A percentile compares a stretch with the other conserved stretches of the same genome.
These are phyloP conservation scores for Xanthia icteritia DNA, from an alignment of 2,888 invertebrate genomes.

Conservation along the genomic window DNA sequence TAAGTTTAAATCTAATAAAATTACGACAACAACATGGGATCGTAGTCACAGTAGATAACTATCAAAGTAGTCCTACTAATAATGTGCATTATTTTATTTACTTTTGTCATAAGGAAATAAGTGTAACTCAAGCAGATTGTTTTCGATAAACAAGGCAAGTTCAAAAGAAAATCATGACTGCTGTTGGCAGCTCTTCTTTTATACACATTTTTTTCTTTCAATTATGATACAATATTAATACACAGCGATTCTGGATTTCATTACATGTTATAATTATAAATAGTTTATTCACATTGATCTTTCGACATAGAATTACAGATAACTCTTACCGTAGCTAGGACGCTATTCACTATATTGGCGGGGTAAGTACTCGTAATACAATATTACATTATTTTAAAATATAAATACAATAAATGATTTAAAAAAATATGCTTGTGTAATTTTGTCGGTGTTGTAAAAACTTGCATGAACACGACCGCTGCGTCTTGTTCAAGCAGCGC, in stretches of 20 bases:
- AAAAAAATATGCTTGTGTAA: too few relatives aligned
- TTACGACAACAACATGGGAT: not conserved
- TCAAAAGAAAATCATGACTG: not conserved
- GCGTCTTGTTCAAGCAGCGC: too few relatives aligned
- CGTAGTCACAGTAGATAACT: not conserved
- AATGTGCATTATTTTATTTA: conserved; percentile 17
- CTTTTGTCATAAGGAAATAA: not conserved
- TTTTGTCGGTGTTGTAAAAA: too few relatives aligned
- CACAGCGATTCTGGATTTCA: not conserved
- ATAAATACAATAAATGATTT: too few relatives aligned
- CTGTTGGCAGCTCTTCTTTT: not conserved
- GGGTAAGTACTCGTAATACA: not conserved
- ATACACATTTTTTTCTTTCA: not conserved
- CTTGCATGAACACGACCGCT: too few relatives aligned
- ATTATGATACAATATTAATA: not conserved
- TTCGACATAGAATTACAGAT: not conserved
- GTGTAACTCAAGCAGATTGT: not conserved
- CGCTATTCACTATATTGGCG: not conserved
- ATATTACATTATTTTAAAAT: too few relatives aligned
- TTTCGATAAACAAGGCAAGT: not conserved
- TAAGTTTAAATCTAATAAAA: conserved; percentile 10
- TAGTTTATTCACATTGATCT: too few relatives aligned
- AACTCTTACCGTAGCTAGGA: not conserved
- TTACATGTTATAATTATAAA: too few relatives aligned
- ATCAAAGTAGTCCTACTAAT: conserved; percentile 5